Evolutionary conservation across 2,888 invertebrate genomes (phyloP), one percentile per base, ranked within the genome.

Genomic region (Cordilura impudica): DNA sequence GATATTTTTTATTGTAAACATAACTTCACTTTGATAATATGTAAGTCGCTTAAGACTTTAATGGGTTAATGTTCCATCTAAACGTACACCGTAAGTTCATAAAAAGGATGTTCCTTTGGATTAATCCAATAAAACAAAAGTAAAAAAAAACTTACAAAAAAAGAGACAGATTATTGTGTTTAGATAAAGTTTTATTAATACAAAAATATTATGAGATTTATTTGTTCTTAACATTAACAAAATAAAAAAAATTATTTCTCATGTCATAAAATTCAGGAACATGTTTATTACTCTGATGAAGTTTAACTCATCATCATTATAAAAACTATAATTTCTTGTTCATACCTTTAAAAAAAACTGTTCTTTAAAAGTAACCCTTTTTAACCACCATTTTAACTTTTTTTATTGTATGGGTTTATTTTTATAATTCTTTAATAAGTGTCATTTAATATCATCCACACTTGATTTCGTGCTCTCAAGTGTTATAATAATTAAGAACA

Each of bases 131-230:
- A 66, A 53, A 51, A 70, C 21, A 65, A 35, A 31, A 54, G 21
- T 19, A 35, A 53, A 56, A 39, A n/a, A 19, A 2, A 51, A 18
- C 19, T 12, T 43, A 56, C 12, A 61, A 71, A 23, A 18, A 58
- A 47, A 23, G 23, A 26, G 66, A 56, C 69, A 69, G 74, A 79
- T 79, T 60, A 63, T 79, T 54, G 61, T 18, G 31, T 54, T 56
- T n/a, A 75, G 79, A 79, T 79, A 79, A 75, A 67, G 21, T 75
- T 79, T 79, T 75, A 75, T 79, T 79, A 75, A 71, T 74, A 71
- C 67, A 75, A 75, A 67, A 79, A 71, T 66, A 71, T 56, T 75
- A 75, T 67, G 56, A 67, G 61, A 71, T 63, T 79, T 75, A 67
- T 66, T 18, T 71, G 69, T 12, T 54, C 51, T 65, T 60, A 53